These are phyloP conservation scores for Lycopodina hypogea DNA, from an alignment of 37 sponge, comb jelly and placozoan species.

Conservation along the genomic window DNA sequence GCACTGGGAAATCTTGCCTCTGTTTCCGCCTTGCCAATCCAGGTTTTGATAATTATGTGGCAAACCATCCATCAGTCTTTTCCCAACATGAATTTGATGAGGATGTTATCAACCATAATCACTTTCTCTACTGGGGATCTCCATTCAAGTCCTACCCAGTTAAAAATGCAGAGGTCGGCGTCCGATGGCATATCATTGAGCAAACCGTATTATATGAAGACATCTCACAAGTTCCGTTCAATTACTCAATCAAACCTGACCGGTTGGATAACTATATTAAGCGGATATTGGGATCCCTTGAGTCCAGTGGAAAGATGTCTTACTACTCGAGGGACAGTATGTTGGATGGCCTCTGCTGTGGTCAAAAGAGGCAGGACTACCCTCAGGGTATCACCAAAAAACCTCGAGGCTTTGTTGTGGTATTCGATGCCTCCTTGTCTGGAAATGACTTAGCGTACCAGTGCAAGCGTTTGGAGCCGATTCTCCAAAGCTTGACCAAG, in stretches of 20 bases:
- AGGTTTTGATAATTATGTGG: slow-evolving; percentile 46
- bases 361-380: slow-evolving; percentile 3
- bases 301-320: slow-evolving; percentile 53
- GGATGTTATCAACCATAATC: slow-evolving; percentile 30
- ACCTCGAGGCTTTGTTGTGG: slow-evolving; percentile 41
- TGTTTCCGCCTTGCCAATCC: slow-evolving; percentile 70
- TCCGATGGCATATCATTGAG: slow-evolving; percentile 56
- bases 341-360: neutral
- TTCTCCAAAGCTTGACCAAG: slow-evolving; percentile 30
- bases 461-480: slow-evolving; percentile 18
- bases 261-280: slow-evolving; percentile 31
- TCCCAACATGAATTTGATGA: slow-evolving; percentile 67
- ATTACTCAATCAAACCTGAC: neutral
- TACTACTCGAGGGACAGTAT: slow-evolving; percentile 43
- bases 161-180: neutral
- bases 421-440: slow-evolving; percentile 41
- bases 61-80: slow-evolving; percentile 53
- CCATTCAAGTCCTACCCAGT: neutral
- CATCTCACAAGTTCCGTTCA: slow-evolving; percentile 46
- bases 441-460: slow-evolving; percentile 33
- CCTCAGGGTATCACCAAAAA: slow-evolving; percentile 21
- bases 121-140: slow-evolving; percentile 71
- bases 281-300: slow-evolving; percentile 10
- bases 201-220: slow-evolving; percentile 70
- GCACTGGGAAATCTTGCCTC: slow-evolving; percentile 71